Evolutionary conservation across 2,888 invertebrate species (phyloP), one percentile per base, ranked within the genome.

Genomic region (Spialia ferax): DNA sequence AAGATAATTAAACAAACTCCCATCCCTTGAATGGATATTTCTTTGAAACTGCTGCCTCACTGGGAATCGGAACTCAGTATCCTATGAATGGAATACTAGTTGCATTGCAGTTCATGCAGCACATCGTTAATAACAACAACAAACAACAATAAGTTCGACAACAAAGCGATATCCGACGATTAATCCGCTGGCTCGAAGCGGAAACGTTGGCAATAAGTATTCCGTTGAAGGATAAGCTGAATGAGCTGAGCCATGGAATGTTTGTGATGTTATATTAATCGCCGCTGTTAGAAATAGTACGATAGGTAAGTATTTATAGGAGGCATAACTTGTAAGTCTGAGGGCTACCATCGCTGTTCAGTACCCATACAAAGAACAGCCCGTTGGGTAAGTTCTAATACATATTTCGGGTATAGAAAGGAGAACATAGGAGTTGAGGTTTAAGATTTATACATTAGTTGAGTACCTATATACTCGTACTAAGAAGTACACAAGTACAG

Each of bases 141-240:
- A 42, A 42, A 42, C 42, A 42, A 42, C 42, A 42, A 42, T 42
- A 42, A 42, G 42, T 15, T 42, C 15, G 42, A 42, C 15, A 42
- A 42, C 42, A 42, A 42, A 42, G 42, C 42, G 42, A 42, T 42
- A 42, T 42, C 42, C 15, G 42, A 42, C 15, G 38, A 42, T 42
- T 35, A 35, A 3, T 42, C n/a, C 42, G 15, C 42, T 42, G 5
- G n/a, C 42, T 42, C 5, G 7, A 42, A 42, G 42, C 42, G 42
- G 42, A 42, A 42, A 42, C 42, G 15, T n/a, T 6, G n/a, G 42
- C n/a, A n/a, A 15, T 42, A 42, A 15, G n/a, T 4, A n/a, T n/a
- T 2, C 38, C n/a, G n/a, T 42, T 42, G 38, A 15, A 10, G 15
- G 38, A 42, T 42, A 42, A 4, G 38, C 15, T 6, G n/a, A 42